These are phyloP conservation scores for Euwallacea similis DNA, from an alignment of 1,140 invertebrate genomes.

Conservation along the genomic window DNA sequence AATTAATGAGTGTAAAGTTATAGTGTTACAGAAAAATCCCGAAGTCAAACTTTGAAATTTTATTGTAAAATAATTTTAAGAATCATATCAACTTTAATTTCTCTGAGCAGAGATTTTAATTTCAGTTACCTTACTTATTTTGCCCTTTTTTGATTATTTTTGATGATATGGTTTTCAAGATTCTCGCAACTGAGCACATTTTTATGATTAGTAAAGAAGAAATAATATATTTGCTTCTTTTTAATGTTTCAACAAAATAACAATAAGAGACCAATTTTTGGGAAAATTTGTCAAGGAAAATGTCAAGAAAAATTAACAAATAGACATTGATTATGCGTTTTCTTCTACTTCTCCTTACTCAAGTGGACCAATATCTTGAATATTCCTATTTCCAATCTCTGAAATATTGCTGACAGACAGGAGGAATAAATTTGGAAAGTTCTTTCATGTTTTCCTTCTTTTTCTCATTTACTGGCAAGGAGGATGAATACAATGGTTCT, in stretches of 20 bases:
- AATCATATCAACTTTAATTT: not conserved
- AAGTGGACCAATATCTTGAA: not conserved
- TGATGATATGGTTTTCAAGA: too few species aligned
- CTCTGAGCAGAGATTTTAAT: not conserved
- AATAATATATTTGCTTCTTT: too few species aligned
- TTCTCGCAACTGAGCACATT: too few species aligned
- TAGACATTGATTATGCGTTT: not conserved
- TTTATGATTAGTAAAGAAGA: not conserved
- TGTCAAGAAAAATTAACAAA: not conserved
- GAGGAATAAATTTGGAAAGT: slow-evolving; percentile 13
- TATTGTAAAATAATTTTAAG: not conserved
- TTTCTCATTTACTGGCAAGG: not conserved
- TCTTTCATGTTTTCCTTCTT: slow-evolving; percentile 13
- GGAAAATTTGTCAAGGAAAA: not conserved
- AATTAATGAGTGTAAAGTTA: too few species aligned
- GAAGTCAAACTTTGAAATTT: not conserved
- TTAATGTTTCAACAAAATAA: not conserved
- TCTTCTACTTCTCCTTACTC: not conserved
- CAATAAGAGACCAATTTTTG: not conserved
- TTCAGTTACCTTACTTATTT: not conserved
- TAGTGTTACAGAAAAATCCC: too few species aligned
- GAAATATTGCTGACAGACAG: slow-evolving; percentile 11
- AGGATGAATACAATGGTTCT: not conserved
- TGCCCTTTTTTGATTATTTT: not conserved
- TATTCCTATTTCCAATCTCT: not conserved